These are phyloP conservation scores for Thalpophila matura DNA, from an alignment of 2,888 invertebrate genomes.

Conservation along the genomic window DNA sequence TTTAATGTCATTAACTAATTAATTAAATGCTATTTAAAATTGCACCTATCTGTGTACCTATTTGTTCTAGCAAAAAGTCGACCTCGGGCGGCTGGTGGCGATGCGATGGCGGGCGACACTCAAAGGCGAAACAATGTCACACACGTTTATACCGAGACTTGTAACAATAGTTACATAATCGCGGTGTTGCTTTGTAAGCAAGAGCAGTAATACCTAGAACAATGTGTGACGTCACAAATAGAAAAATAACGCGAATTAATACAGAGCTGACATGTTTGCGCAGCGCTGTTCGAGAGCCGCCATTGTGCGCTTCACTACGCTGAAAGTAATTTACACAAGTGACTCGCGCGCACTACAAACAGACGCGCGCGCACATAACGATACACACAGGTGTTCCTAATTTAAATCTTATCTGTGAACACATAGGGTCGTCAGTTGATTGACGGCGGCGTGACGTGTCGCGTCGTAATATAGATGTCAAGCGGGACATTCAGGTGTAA, in stretches of 20 bases:
- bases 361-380: conserved; percentile 31
- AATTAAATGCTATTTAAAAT: too few relatives aligned
- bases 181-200: conserved; percentile 30
- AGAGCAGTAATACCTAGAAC: conserved; percentile 44
- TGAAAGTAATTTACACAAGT: conserved; percentile 86
- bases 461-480: conserved; percentile 84
- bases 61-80: conserved; percentile 36
- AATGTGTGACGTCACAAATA: conserved; percentile 54
- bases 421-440: conserved; percentile 70
- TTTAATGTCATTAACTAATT: neutral
- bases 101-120: neutral
- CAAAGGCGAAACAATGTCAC: conserved; percentile 55
- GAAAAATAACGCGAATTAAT: conserved; percentile 62
- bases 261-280: conserved; percentile 58
- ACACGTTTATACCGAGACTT: conserved; percentile 4
- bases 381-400: conserved; percentile 30
- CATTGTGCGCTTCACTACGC: conserved; percentile 56
- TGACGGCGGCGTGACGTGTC: conserved; percentile 51
- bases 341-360: conserved; percentile 73
- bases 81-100: conserved; percentile 1
- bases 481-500: conserved; percentile 59
- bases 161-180: conserved; percentile 33
- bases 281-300: conserved; percentile 54
- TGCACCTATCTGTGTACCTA: neutral
- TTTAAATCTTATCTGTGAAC: conserved; percentile 59